Percentiles rank a stretch among this genome's conserved stretches.
Evolutionary conservation across 1,140 invertebrate genomes (phyloP).

Genomic region (Stratiolaelaps scimitus): DNA sequence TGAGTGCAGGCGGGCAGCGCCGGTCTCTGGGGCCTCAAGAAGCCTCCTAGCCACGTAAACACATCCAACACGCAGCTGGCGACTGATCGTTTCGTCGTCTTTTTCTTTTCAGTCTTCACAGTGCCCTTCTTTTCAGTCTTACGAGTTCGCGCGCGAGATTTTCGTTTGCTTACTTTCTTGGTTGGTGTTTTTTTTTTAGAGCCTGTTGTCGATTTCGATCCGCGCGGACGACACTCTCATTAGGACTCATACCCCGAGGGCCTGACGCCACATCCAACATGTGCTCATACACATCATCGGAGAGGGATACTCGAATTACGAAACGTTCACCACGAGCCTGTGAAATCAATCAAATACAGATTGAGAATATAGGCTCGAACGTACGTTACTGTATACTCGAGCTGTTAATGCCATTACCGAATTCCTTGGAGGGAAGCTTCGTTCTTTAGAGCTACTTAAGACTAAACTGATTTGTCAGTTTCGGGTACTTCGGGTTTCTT

Average conservation of each 20-base stretch:
- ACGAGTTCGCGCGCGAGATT: neutral
- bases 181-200: neutral
- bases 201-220: neutral
- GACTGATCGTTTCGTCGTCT: neutral
- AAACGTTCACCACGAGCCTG: conserved; percentile 10
- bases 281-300: conserved; percentile 11
- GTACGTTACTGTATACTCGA: no score
- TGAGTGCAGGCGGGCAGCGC: no score
- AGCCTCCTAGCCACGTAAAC: no score
- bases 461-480: no score
- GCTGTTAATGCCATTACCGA: no score
- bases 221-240: no score
- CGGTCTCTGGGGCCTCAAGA: no score
- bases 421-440: no score
- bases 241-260: conserved; percentile 9
- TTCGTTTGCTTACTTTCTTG: neutral
- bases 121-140: neutral
- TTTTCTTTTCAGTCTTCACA: neutral
- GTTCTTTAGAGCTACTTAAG: no score
- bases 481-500: no score
- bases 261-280: neutral
- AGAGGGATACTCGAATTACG: neutral
- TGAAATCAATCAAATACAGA: no score
- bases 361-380: no score
- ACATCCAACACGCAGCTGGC: neutral